Evolutionary conservation across 2,113 vertebrate genomes (phyloP), one percentile per base, ranked within the genome.

Genomic region (Pungitius pungitius): DNA sequence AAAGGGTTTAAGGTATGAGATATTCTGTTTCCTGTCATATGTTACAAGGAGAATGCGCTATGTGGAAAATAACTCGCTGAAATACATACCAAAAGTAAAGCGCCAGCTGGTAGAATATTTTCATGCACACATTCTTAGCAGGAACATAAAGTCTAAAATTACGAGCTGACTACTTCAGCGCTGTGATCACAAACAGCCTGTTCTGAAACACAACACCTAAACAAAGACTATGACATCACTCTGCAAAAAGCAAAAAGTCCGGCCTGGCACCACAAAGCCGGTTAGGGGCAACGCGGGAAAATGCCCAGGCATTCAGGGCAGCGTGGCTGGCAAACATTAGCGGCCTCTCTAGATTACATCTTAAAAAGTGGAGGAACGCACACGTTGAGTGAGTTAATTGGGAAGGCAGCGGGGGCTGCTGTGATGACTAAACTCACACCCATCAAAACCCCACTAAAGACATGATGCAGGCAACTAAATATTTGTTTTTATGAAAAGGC

Each of bases 321-420:
- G 26, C 14, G 4, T 15, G 67, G 24, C 58, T 69, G 63, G 45
- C 22, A 54, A 1, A 49, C 62, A 66, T 56, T 60, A 30, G 22
- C n/a, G 26, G 27, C 17, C 18, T n/a, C 27, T 4, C 55, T 47
- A 35, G 75, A 78, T 73, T 47, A 27, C 35, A 78, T 64, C 14
- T 30, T 43, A 13, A 20, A 65, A 49, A 49, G 24, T 24, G 49
- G 22, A 57, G 7, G 9, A 37, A 69, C 55, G 59, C n/a, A 43
- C n/a, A 4, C 55, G 47, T 47, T 77, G 30, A 27, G n/a, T 40
- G 14, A 61, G 55, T 66, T 70, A 52, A 78, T 70, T 77, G 30
- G 35, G 43, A 64, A 49, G n/a, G 60, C 15, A 30, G 42, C 33
- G 43, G 17, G 59, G 30, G 55, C 6, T 20, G 39, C 17, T 40